These are phyloP conservation scores for Conistra vaccinii DNA, from an alignment of 2,888 invertebrate genomes.

Conservation along the genomic window DNA sequence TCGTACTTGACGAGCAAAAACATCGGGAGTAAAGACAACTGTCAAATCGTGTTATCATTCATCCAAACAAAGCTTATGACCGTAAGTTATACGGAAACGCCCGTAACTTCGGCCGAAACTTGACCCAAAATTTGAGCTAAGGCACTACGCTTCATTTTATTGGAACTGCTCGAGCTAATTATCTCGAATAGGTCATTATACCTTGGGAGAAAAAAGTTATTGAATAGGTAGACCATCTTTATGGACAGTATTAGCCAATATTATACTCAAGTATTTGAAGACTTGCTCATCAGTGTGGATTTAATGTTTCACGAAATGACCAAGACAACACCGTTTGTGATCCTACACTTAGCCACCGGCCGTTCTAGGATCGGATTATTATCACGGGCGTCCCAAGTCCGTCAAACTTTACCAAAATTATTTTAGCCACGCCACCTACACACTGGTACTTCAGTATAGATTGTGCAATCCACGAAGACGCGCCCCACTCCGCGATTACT, in stretches of 20 bases:
- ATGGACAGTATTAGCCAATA: not conserved
- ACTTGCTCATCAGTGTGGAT: not conserved
- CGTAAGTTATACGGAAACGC: too few species aligned
- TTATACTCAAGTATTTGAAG: not conserved
- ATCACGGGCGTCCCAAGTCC: not conserved
- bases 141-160: not conserved
- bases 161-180: not conserved
- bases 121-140: too few species aligned
- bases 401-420: not conserved
- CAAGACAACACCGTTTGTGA: not conserved
- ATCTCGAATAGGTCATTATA: not conserved
- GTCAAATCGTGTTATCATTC: too few species aligned
- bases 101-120: too few species aligned
- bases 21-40: too few species aligned
- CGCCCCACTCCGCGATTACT: too few species aligned
- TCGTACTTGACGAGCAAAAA: too few species aligned
- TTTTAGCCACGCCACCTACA: not conserved
- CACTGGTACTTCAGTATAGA: not conserved
- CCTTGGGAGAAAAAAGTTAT: not conserved
- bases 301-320: not conserved
- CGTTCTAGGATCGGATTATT: not conserved
- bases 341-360: not conserved
- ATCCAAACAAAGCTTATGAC: too few species aligned
- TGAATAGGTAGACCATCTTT: not conserved
- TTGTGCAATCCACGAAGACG: too few species aligned